Evolutionary conservation across 1,140 invertebrate genomes (phyloP).

Genomic region (Bombus sylvicola): DNA sequence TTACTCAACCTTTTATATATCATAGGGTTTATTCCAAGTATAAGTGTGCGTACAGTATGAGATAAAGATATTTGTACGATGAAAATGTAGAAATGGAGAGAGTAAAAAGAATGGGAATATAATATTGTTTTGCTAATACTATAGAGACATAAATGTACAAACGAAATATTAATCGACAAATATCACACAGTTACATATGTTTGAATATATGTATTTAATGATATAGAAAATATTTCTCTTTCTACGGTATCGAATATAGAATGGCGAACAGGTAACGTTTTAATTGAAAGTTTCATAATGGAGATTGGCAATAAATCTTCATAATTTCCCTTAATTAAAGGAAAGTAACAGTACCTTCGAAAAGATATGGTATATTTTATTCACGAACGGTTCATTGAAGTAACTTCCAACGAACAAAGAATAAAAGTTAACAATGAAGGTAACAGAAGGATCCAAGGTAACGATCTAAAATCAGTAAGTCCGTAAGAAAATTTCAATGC

Average conservation of each 20-base stretch:
- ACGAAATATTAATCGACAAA: too few relatives aligned
- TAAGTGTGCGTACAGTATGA: too few relatives aligned
- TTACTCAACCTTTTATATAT: background rate
- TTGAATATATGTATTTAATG: too few relatives aligned
- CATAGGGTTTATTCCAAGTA: background rate
- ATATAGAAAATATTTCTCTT: too few relatives aligned
- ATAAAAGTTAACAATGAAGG: background rate
- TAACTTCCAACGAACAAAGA: background rate
- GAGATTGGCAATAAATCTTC: background rate
- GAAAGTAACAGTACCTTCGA: background rate
- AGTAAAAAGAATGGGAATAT: too few relatives aligned
- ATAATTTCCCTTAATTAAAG: background rate
- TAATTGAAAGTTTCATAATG: background rate
- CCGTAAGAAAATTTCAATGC: background rate
- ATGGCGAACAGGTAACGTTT: background rate
- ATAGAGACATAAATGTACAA: too few relatives aligned
- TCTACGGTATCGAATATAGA: background rate
- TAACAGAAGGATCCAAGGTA: background rate
- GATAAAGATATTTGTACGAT: too few relatives aligned
- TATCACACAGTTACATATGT: too few relatives aligned
- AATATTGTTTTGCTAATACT: too few relatives aligned
- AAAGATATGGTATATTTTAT: background rate
- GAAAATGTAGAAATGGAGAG: too few relatives aligned
- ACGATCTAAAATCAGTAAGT: background rate
- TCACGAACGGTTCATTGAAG: background rate